These are phyloP conservation scores for Murina feae DNA, from an alignment of 2,113 vertebrate genomes.

Conservation along the genomic window DNA sequence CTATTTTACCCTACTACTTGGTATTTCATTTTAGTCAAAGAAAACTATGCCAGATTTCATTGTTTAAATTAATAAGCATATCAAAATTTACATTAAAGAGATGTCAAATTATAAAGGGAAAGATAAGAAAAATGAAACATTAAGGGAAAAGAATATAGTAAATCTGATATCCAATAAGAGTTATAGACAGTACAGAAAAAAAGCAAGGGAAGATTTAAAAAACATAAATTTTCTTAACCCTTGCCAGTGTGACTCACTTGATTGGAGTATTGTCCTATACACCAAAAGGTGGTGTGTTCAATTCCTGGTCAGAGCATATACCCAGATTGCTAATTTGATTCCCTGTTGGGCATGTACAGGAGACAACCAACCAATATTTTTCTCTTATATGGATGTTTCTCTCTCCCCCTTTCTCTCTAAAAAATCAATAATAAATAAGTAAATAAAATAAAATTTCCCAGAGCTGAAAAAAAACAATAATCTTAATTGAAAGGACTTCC, in stretches of 20 bases:
- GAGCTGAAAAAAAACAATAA: neutral
- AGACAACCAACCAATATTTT: neutral
- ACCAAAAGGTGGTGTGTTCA: neutral
- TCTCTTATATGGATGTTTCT: neutral
- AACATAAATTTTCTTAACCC: neutral
- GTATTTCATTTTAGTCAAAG: slow-evolving; percentile 6
- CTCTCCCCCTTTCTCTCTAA: too few relatives aligned
- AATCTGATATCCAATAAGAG: neutral
- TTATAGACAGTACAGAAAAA: neutral
- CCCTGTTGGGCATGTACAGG: neutral
- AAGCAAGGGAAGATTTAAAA: neutral
- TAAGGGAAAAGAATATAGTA: neutral
- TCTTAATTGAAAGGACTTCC: neutral
- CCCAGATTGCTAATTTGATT: neutral
- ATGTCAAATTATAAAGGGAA: neutral
- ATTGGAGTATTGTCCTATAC: neutral
- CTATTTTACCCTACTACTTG: neutral
- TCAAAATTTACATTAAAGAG: neutral
- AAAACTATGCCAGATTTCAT: neutral
- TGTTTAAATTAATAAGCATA: neutral
- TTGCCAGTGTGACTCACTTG: neutral
- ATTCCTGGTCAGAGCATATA: neutral
- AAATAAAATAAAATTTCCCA: neutral
- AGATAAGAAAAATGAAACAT: neutral
- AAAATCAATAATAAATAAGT: neutral